Conservation (phyloP, 1,140 invertebrate species). For the Hycleus cichorii region DNA sequence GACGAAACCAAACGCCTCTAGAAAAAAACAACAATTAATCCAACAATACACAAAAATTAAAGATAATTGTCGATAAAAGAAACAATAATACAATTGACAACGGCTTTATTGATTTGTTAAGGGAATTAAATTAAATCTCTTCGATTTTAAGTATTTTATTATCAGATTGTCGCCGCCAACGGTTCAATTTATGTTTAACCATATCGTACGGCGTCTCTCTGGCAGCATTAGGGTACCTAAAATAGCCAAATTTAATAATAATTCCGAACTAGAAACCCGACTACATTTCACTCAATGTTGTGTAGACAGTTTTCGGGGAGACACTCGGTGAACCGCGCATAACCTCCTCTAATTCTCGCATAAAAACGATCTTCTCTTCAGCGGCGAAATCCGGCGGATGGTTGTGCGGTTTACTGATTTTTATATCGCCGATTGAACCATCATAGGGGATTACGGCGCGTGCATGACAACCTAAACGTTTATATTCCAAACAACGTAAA, state of each 20-base stretch:
- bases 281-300: conserved; percentile 30
- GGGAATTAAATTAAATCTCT: too few relatives aligned
- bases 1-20: conserved; percentile 24
- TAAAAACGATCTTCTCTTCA: conserved; percentile 36
- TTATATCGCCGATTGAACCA: conserved; percentile 34
- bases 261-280: neutral
- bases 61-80: too few relatives aligned
- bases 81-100: too few relatives aligned
- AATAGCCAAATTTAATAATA: neutral
- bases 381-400: conserved; percentile 35
- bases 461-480: conserved; percentile 33
- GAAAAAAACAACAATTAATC: conserved; percentile 12
- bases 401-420: conserved; percentile 35
- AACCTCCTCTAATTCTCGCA: conserved; percentile 33
- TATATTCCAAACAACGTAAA: conserved; percentile 33
- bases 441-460: conserved; percentile 32
- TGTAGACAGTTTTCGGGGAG: conserved; percentile 26
- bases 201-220: conserved; percentile 28
- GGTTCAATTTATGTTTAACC: conserved; percentile 32
- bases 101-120: neutral
- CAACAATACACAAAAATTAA: neutral
- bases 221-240: conserved; percentile 34
- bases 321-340: conserved; percentile 24
- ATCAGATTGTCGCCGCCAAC: conserved; percentile 26
- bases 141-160: too few relatives aligned